Base-by-base conservation (phyloP, 2,797 vertebrate genomes). In the Enteromius trimaculatus region DNA sequence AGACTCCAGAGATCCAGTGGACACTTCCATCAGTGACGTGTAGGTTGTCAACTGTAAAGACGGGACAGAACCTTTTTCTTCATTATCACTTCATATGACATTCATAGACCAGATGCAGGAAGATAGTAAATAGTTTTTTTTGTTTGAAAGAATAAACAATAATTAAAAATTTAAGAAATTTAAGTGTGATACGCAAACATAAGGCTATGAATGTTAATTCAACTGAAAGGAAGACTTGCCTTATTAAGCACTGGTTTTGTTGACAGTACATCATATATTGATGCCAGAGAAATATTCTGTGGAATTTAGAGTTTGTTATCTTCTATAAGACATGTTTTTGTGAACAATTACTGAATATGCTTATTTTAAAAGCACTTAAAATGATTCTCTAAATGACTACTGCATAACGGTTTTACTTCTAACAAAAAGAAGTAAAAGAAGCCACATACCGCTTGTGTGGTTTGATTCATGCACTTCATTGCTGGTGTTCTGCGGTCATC, bases 191-290 rank as follows among this genome's bases (percentile, higher is more conserved):
- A 5, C 37, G n/a, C 9, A 42, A 60, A 17, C 49, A 3, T 14
- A 11, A 6, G 14, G 17, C 39, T 68, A 9, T 58, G 70, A n/a
- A n/a, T n/a, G 34, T 13, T 9, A 58, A 58, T 58, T 29, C 0
- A 60, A 17, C 58, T 62, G 0, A n/a, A 47, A 74, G 58, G 1
- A 21, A n/a, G 6, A 6, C 88, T 95, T 93, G 98, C 98, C 96
- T 99, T 99, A 92, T 99, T 99, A 29, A 99, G 94, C 19, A 99
- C 93, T 62, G 98, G 97, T 88, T 98, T 99, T 85, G 98, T 99
- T 76, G 98, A 98, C n/a, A 99, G 95, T 85, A 99, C 87, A 60
- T 99, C 94, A 80, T 99, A 99, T 62, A 98, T 88, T 6, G 95
- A 88, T 77, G 94, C 90, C 77, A 94, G 69, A 1, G 96, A 94